phyloP scores from a whole-genome alignment of 2,113 vertebrate species.

The Dipodomys spectabilis region DNA sequence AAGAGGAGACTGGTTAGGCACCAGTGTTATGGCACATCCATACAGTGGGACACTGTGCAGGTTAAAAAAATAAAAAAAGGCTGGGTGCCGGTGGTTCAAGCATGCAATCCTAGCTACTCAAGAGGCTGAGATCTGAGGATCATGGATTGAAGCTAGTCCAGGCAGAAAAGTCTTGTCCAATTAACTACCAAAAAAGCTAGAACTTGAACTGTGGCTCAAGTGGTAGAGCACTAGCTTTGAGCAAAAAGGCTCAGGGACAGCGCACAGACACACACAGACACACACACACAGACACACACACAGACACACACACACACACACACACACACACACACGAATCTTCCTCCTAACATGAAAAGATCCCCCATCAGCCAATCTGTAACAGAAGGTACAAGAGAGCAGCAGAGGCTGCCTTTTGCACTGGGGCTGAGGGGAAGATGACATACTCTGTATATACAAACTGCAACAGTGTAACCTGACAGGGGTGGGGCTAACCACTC shows the following conservation, averaged over 20 bases:
- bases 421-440: background rate
- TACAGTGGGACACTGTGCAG: background rate
- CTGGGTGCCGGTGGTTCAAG: no score
- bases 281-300: no score
- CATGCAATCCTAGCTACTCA: no score
- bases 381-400: background rate
- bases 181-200: no score
- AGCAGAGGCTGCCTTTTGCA: rapidly evolving
- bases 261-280: no score
- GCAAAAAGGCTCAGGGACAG: no score
- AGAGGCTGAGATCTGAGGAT: no score
- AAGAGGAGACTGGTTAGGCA: background rate
- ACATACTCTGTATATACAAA: rapidly evolving
- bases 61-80: background rate
- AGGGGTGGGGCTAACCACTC: background rate
- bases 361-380: background rate
- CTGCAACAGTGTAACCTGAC: background rate
- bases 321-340: background rate
- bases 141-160: no score
- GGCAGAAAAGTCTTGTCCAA: no score
- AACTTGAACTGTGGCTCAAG: no score
- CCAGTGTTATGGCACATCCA: background rate
- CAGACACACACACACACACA: no score
- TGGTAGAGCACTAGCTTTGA: no score
- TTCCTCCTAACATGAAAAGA: background rate